Evolutionary conservation across 2,888 invertebrate genomes (phyloP).

Genomic region (Girardia tigrina): DNA sequence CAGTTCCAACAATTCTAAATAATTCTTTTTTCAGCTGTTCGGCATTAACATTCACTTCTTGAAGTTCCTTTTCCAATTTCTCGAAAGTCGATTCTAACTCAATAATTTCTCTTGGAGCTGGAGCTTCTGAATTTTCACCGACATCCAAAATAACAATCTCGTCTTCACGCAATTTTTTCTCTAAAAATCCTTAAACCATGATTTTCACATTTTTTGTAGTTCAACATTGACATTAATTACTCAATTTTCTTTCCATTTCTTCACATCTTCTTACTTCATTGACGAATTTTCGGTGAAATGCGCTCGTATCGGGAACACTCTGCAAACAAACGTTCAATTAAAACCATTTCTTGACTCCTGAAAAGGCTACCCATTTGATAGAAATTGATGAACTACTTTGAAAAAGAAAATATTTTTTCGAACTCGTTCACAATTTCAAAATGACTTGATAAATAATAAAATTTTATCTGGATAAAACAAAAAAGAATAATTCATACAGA

Average conservation of each 20-base stretch:
- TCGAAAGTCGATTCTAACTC: slow-evolving; percentile 86
- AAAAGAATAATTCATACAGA: no score
- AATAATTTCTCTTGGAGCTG: slow-evolving; percentile 95
- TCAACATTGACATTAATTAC: slow-evolving; percentile 53
- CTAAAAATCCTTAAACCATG: slow-evolving; percentile 60
- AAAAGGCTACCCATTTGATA: no score
- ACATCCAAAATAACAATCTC: slow-evolving; percentile 94
- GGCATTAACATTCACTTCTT: slow-evolving; percentile 96
- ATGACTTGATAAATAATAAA: no score
- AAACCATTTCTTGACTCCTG: no score
- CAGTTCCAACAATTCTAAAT: slow-evolving; percentile 77
- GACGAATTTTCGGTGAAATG: slow-evolving; percentile 93
- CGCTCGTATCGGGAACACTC: slow-evolving; percentile 91
- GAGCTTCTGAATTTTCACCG: slow-evolving; percentile 94
- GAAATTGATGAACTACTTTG: no score
- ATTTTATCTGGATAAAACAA: no score
- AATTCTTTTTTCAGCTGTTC: slow-evolving; percentile 85
- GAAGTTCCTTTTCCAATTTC: slow-evolving; percentile 86
- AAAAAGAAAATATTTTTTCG: no score
- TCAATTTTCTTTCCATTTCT: slow-evolving; percentile 91
- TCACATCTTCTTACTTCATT: slow-evolving; percentile 92
- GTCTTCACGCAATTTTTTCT: slow-evolving; percentile 92
- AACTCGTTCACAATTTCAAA: no score
- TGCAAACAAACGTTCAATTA: no score
- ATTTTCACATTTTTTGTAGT: not conserved